phyloP scores from a whole-genome alignment of 2,888 invertebrate genomes.

The Cryptocephalus moraei region DNA sequence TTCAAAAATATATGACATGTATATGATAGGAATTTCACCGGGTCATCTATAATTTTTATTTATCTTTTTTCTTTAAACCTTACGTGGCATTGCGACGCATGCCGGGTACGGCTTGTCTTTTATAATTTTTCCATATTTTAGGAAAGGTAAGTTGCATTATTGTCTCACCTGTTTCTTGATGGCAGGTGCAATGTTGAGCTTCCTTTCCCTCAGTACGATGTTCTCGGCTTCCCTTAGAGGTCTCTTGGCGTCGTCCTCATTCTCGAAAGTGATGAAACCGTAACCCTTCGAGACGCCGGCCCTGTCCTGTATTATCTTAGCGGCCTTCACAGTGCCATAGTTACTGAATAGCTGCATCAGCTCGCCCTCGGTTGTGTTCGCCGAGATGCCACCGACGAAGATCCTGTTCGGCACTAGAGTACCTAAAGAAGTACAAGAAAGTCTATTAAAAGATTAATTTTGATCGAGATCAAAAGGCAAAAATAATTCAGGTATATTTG shows the following conservation, averaged over 20 bases:
- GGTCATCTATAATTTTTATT: too few relatives aligned
- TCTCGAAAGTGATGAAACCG: constrained; percentile 77
- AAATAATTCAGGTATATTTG: not conserved
- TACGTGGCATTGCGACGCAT: too few relatives aligned
- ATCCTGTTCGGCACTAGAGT: constrained; percentile 90
- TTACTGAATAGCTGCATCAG: constrained; percentile 83
- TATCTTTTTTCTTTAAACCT: too few relatives aligned
- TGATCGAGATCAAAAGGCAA: not conserved
- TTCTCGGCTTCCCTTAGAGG: constrained; percentile 66
- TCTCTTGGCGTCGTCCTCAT: constrained; percentile 73
- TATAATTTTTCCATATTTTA: too few relatives aligned
- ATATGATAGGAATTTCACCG: too few relatives aligned
- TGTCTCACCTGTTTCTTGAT: constrained; percentile 60
- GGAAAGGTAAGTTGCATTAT: too few relatives aligned
- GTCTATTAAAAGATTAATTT: not conserved
- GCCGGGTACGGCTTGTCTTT: too few relatives aligned
- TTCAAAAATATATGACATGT: too few relatives aligned
- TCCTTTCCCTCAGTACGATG: constrained; percentile 67
- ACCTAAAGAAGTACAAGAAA: constrained; percentile 40
- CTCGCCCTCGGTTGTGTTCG: constrained; percentile 87
- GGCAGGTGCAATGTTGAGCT: constrained; percentile 78
- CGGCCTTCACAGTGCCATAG: constrained; percentile 81
- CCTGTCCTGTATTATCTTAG: constrained; percentile 89
- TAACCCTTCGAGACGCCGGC: constrained; percentile 93
- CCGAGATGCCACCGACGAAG: constrained; percentile 92